Evolutionary conservation across 2,797 vertebrate genomes (phyloP).

Genomic region (Gymnocypris eckloni): DNA sequence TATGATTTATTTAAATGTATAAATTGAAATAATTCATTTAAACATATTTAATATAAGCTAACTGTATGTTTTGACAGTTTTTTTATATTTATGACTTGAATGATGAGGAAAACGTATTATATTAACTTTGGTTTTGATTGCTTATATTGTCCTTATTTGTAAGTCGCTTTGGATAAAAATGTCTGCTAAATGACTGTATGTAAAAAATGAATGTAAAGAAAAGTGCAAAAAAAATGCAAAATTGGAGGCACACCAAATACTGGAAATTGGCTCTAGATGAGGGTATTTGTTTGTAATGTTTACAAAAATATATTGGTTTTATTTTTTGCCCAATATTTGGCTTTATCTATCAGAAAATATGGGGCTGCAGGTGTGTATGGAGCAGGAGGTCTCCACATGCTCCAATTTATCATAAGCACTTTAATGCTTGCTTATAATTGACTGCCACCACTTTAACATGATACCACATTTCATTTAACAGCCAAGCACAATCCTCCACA

Average conservation of each 20-base stretch:
- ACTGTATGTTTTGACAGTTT: not conserved
- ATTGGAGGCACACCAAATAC: not conserved
- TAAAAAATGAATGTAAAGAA: no score
- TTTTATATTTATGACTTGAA: not conserved
- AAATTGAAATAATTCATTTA: not conserved
- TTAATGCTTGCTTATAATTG: conserved; percentile 5
- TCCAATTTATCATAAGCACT: not conserved
- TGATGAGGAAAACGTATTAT: not conserved
- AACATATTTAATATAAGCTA: not conserved
- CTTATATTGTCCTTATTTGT: no score
- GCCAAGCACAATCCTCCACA: conserved; percentile 24
- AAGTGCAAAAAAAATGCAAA: not conserved
- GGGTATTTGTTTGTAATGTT: not conserved
- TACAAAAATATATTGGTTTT: not conserved
- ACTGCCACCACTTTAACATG: conserved; percentile 10
- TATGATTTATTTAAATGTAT: not conserved
- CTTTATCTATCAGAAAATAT: not conserved
- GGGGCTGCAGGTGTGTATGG: conserved; percentile 9
- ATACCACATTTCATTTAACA: conserved; percentile 66
- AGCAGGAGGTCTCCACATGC: not conserved
- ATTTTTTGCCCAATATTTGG: not conserved
- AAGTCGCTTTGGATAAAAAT: no score
- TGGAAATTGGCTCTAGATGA: not conserved
- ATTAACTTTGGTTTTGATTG: no score
- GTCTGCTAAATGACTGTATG: no score